A percentile compares a stretch with the other conserved stretches of the same genome.
These are phyloP conservation scores for Periparus ater DNA, from an alignment of 2,797 vertebrate genomes.

Conservation along the genomic window DNA sequence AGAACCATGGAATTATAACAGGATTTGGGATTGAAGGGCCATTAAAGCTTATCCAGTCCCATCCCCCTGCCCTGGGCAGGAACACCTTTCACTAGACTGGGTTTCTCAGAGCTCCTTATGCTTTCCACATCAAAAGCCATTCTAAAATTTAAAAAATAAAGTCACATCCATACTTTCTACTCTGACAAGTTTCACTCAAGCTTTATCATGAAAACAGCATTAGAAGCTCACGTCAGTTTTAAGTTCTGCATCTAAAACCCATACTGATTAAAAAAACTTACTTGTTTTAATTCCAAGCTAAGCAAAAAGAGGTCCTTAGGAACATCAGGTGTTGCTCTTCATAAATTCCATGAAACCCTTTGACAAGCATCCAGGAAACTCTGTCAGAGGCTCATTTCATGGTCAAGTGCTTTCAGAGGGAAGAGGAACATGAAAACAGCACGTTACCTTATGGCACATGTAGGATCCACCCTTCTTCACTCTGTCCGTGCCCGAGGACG, in stretches of 20 bases:
- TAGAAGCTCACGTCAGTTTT: not conserved
- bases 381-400: not conserved
- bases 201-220: not conserved
- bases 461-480: constrained; percentile 99
- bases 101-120: not conserved
- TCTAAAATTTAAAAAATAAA: not conserved
- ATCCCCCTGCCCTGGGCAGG: not conserved
- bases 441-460: constrained; percentile 96
- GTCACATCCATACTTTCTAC: not conserved
- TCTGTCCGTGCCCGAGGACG: constrained; percentile 84
- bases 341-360: not conserved
- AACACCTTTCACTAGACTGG: not conserved
- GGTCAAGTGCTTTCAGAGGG: not conserved
- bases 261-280: not conserved
- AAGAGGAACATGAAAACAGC: accelerated
- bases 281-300: not conserved
- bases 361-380: not conserved
- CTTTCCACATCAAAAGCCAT: not conserved
- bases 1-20: not conserved
- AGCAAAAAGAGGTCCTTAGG: not conserved
- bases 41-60: not conserved
- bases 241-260: not conserved
- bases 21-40: not conserved
- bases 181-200: not conserved
- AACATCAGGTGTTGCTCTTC: not conserved